Conservation (phyloP, 2,888 invertebrate genomes). For the Aleiodes alternator region DNA sequence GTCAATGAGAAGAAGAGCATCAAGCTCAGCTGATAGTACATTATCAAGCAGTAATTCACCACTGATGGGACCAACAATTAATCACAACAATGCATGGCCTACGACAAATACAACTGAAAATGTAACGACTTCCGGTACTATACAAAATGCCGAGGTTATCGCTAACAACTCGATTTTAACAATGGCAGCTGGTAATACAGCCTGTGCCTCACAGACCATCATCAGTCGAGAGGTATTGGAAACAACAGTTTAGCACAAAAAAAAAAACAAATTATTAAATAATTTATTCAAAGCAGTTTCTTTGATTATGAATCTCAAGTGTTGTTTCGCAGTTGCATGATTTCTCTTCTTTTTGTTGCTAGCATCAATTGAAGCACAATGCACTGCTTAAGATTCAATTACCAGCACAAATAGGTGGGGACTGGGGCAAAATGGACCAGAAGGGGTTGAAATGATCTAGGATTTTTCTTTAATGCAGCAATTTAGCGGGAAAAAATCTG, state of each 20-base stretch:
- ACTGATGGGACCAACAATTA: constrained; percentile 71
- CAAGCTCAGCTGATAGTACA: constrained; percentile 80
- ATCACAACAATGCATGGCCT: constrained; percentile 70
- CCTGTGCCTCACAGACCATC: constrained; percentile 71
- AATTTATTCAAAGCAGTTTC: not conserved
- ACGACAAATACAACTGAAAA: constrained; percentile 69
- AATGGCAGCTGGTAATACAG: constrained; percentile 71
- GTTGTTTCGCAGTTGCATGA: constrained; percentile 40
- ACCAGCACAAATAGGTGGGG: not conserved
- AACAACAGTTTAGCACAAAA: constrained; percentile 80
- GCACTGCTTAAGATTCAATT: constrained; percentile 43
- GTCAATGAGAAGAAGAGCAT: constrained; percentile 79
- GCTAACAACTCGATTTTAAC: constrained; percentile 63
- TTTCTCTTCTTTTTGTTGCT: constrained; percentile 25
- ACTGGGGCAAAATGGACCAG: too few species aligned
- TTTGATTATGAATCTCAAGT: not conserved
- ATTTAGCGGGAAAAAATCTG: too few species aligned
- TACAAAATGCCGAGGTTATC: constrained; percentile 63
- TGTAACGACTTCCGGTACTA: constrained; percentile 57
- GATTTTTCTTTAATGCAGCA: too few species aligned
- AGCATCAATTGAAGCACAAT: constrained; percentile 40
- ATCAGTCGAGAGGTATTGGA: constrained; percentile 81
- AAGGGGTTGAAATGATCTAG: too few species aligned
- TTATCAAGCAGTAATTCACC: constrained; percentile 77
- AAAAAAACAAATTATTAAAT: not conserved